Evolutionary conservation across 2,888 invertebrate species (phyloP).

Genomic region (Ferrisia virgata): DNA sequence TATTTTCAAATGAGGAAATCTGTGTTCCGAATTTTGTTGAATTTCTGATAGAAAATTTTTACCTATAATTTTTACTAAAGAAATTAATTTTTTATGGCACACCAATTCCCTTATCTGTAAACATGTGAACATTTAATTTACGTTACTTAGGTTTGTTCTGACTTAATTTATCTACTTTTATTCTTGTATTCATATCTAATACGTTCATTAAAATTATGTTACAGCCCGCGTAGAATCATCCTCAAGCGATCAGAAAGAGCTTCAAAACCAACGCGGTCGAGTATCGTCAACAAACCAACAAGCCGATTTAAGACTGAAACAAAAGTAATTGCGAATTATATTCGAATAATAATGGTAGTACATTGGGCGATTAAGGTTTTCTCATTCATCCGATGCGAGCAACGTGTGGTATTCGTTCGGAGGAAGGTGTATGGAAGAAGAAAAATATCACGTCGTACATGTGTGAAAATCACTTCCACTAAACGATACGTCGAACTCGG

Average conservation of each 20-base stretch:
- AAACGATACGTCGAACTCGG: background rate
- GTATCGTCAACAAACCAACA: background rate
- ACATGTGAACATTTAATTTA: background rate
- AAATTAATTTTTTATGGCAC: background rate
- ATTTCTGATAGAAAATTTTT: too few relatives aligned
- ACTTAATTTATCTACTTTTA: too few relatives aligned
- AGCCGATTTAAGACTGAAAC: conserved; percentile 26
- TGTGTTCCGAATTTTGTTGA: too few relatives aligned
- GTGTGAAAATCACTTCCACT: background rate
- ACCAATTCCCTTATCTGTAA: background rate
- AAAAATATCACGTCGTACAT: background rate
- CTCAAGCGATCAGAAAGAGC: background rate
- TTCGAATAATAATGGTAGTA: background rate
- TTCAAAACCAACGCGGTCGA: conserved; percentile 23
- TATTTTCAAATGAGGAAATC: too few relatives aligned
- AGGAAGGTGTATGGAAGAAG: too few relatives aligned
- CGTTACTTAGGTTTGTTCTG: background rate
- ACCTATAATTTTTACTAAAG: too few relatives aligned
- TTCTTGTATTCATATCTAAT: background rate
- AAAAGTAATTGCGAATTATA: conserved; percentile 6
- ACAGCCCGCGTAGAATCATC: conserved; percentile 28
- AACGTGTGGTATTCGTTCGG: too few relatives aligned
- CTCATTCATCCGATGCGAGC: background rate
- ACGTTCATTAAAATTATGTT: background rate
- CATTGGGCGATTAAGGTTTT: background rate